phyloP scores from a whole-genome alignment of 2,888 invertebrate genomes.

The Rhorus exstirpatorius region DNA sequence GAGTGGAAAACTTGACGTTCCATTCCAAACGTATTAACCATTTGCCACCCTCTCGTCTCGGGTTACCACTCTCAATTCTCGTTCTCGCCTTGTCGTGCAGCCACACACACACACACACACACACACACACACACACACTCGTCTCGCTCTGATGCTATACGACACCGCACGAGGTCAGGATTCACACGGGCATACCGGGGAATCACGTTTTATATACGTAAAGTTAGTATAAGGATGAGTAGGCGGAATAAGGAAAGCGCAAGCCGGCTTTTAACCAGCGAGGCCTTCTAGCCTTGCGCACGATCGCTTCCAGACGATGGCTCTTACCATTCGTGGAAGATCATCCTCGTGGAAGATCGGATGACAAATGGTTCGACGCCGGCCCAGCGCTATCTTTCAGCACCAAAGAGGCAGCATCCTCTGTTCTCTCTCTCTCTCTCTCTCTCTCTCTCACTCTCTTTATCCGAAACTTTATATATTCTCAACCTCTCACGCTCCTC shows the following conservation, averaged over 20 bases:
- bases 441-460: constrained; percentile 27
- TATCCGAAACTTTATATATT: constrained; percentile 54
- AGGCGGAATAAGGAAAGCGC: constrained; percentile 47
- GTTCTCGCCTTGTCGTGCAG: constrained; percentile 9
- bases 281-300: constrained; percentile 57
- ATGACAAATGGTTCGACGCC: constrained; percentile 76
- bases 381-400: constrained; percentile 71
- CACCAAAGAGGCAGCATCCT: constrained; percentile 65
- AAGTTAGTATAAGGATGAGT: not conserved
- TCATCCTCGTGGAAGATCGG: constrained; percentile 77
- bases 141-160: constrained; percentile 6
- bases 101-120: too few relatives aligned
- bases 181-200: constrained; percentile 16
- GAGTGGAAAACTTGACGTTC: constrained; percentile 23
- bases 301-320: constrained; percentile 75
- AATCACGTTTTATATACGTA: not conserved
- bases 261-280: constrained; percentile 50
- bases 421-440: constrained; percentile 16
- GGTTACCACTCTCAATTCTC: constrained; percentile 8
- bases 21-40: constrained; percentile 61
- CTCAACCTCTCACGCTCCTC: constrained; percentile 26
- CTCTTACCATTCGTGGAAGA: constrained; percentile 73
- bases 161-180: constrained; percentile 15
- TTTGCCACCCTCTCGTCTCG: constrained; percentile 43
- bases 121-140: too few relatives aligned